A percentile compares a stretch with the other conserved stretches of the same genome.
phyloP scores from a whole-genome alignment of 2,113 vertebrate genomes.

The Chlorodrepanis virens region DNA sequence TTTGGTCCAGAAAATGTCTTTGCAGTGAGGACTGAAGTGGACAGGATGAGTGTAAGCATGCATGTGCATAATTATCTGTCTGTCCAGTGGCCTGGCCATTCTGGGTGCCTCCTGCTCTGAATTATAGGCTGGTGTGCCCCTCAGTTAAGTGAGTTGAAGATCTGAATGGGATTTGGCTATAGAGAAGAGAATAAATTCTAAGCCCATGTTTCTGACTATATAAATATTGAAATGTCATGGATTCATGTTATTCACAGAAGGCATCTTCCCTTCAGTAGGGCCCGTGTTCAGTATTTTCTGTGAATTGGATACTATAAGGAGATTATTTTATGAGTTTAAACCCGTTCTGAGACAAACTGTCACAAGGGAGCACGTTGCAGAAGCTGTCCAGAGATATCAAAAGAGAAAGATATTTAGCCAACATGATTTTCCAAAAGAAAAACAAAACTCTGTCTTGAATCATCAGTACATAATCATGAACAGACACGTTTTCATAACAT shows the following conservation, averaged over 20 bases:
- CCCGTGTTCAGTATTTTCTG: neutral
- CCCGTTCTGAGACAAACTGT: constrained; percentile 3
- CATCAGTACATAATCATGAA: neutral
- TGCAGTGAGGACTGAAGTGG: neutral
- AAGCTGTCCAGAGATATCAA: constrained; percentile 14
- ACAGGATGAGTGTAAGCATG: neutral
- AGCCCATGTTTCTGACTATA: neutral
- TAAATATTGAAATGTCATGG: neutral
- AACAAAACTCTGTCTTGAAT: constrained; percentile 32
- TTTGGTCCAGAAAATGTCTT: neutral
- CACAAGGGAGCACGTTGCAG: neutral
- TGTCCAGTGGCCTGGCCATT: neutral
- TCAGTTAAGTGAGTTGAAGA: neutral
- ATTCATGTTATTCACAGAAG: neutral
- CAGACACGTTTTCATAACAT: neutral
- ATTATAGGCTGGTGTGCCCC: neutral
- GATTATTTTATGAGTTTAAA: constrained; percentile 16
- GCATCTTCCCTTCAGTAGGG: neutral
- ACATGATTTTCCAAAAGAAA: constrained; percentile 18
- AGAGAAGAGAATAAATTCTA: neutral
- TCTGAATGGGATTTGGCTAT: neutral
- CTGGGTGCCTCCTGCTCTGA: neutral
- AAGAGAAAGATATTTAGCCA: constrained; percentile 8
- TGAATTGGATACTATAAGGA: neutral
- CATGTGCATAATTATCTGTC: neutral